Percentiles rank a stretch among this genome's conserved stretches.
Evolutionary conservation across 2,888 invertebrate species (phyloP).

Genomic region (Harpalus rubripes): DNA sequence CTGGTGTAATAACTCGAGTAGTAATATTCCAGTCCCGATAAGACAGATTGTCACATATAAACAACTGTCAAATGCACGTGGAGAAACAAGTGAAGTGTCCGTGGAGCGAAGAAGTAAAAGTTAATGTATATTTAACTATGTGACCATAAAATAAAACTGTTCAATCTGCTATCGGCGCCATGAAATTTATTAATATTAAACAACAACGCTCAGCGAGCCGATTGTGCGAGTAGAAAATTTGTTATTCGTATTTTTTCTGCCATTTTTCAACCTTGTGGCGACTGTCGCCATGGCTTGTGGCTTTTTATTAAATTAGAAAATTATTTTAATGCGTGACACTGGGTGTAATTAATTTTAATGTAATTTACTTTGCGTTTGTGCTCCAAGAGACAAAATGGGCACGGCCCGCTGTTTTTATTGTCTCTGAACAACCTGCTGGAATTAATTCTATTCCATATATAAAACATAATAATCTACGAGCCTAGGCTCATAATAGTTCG

Average conservation of each 20-base stretch:
- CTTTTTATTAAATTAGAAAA: constrained; percentile 53
- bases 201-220: constrained; percentile 32
- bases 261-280: constrained; percentile 54
- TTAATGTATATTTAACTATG: constrained; percentile 62
- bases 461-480: neutral
- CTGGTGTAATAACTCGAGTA: neutral
- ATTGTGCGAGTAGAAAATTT: constrained; percentile 41
- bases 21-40: constrained; percentile 7
- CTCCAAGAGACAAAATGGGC: constrained; percentile 32
- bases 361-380: constrained; percentile 45
- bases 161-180: constrained; percentile 59
- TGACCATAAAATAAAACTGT: constrained; percentile 63
- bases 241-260: constrained; percentile 55
- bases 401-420: constrained; percentile 31
- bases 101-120: constrained; percentile 57
- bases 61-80: constrained; percentile 38
- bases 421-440: neutral
- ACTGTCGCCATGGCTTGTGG: constrained; percentile 27
- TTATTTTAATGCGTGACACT: constrained; percentile 50
- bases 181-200: constrained; percentile 61
- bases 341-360: constrained; percentile 52
- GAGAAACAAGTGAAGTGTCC: constrained; percentile 30
- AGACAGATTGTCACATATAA: constrained; percentile 38
- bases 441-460: neutral
- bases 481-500: too few species aligned